These are phyloP conservation scores for Propithecus coquereli DNA, from an alignment of 2,113 vertebrate species.

Conservation along the genomic window DNA sequence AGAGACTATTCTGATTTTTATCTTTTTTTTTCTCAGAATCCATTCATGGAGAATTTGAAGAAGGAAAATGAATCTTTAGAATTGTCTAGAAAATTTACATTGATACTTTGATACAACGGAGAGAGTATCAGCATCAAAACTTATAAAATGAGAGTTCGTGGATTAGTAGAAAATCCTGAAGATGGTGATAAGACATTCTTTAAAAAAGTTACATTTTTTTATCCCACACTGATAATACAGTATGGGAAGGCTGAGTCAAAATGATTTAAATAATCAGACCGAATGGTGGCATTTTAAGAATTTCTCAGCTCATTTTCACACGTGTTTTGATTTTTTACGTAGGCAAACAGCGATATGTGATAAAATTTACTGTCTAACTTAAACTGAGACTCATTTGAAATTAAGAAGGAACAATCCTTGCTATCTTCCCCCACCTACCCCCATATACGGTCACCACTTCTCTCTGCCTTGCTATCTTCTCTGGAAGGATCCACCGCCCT, in stretches of 20 bases:
- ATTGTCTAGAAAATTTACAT: neutral
- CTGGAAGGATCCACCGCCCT: neutral
- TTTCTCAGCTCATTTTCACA: neutral
- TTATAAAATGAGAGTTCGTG: neutral
- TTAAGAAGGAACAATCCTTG: rapidly evolving
- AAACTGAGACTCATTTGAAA: neutral
- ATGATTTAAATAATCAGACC: neutral
- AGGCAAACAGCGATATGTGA: neutral
- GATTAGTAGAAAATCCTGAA: neutral
- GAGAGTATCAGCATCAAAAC: neutral
- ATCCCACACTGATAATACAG: neutral
- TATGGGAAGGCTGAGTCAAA: neutral
- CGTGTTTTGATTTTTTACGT: neutral
- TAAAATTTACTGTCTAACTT: neutral
- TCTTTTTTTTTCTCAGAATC: neutral
- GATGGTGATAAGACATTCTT: neutral
- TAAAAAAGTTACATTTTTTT: neutral
- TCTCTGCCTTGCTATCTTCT: neutral
- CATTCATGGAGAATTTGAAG: neutral
- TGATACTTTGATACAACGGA: neutral
- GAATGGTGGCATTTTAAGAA: neutral
- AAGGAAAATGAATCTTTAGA: neutral
- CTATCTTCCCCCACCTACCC: neutral
- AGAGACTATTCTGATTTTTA: neutral
- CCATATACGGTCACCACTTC: rapidly evolving